A percentile compares a stretch with the other conserved stretches of the same genome.
Conservation (phyloP, 2,797 vertebrate species). For the Anolis apletophallus region DNA sequence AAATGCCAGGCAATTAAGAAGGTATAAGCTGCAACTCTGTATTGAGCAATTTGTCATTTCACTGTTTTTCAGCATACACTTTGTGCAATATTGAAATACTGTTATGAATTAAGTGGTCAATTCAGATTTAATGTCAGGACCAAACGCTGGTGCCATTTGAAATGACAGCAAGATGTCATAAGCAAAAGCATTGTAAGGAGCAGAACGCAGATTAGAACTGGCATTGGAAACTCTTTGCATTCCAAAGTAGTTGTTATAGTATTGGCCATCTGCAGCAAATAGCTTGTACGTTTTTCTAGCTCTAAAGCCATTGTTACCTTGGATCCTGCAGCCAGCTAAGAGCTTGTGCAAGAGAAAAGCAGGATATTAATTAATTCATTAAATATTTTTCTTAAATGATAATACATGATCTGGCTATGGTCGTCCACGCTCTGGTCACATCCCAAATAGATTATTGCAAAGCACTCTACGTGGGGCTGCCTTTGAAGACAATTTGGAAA, state of each 20-base stretch:
- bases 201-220: background rate
- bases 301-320: background rate
- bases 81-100: background rate
- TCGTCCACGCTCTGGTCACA: no score
- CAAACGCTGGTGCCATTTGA: background rate
- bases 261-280: background rate
- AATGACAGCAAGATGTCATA: background rate
- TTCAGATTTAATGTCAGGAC: background rate
- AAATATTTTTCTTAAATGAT: background rate
- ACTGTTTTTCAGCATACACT: background rate
- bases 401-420: background rate
- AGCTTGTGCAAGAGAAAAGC: no score
- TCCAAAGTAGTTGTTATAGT: no score
- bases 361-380: no score
- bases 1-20: slow-evolving; percentile 99
- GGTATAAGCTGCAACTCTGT: slow-evolving; percentile 77
- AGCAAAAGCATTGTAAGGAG: background rate
- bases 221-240: background rate
- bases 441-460: no score
- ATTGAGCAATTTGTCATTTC: background rate
- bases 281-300: background rate
- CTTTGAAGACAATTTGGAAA: no score
- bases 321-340: no score
- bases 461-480: no score
- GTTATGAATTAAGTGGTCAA: background rate